Evolutionary conservation across 2,113 vertebrate genomes (phyloP), one percentile per base, ranked within the genome.

Genomic region (Glaucidium brasilianum): DNA sequence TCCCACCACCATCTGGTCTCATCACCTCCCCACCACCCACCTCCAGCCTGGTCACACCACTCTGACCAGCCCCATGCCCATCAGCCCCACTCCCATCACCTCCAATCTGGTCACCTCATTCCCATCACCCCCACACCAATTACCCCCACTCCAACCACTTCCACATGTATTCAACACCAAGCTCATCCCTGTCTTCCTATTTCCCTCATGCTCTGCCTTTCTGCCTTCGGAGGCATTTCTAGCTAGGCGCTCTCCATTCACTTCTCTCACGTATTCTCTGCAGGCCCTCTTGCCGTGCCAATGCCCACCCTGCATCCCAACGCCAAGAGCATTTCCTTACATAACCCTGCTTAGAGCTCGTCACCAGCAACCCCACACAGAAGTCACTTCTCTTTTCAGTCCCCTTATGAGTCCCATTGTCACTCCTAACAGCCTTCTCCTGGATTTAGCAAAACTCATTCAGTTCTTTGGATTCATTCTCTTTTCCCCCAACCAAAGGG

Each of bases 401-500:
- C 26, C 37, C 64, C 18, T 49, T 55, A 39, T 0, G 0, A 64
- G 34, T 59, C 62, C 56, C 5, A 0, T 4, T 29, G 37, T 58
- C 26, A 37, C n/a, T 64, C 11, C 34, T 20, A 35, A 15, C n/a
- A 53, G n/a, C 45, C 30, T 47, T 75, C n/a, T 71, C 68, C 16
- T 52, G 34, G 17, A 58, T 43, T 66, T 62, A 55, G 20, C 35
- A 45, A 71, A 80, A 30, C 26, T 25, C 63, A 64, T n/a, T 50
- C 43, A 29, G 23, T 41, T 58, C 39, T 90, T 90, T 64, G 3
- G 16, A 52, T 32, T n/a, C 23, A 18, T 62, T 37, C n/a, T 60
- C 47, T 62, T 39, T 19, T 26, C 2, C 14, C 18, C 29, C 35
- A 52, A 34, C 7, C 27, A 68, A 68, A 69, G 11, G 25, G 11